phyloP scores from a whole-genome alignment of 2,113 vertebrate species.

The Podocnemis expansa region DNA sequence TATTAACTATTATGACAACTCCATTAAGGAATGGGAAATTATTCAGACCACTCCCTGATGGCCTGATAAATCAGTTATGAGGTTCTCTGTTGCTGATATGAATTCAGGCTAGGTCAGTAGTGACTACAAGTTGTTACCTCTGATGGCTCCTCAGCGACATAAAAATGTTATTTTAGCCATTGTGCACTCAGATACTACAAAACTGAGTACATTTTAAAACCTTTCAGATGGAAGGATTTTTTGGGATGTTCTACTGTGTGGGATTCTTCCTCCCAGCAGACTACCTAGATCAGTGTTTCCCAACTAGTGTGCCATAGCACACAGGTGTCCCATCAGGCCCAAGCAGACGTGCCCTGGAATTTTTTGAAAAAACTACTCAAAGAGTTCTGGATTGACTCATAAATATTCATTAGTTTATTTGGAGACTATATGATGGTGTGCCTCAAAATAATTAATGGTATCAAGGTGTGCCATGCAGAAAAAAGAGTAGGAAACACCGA shows the following conservation, averaged over 20 bases:
- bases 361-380: too few species aligned
- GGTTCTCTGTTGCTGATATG: background rate
- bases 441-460: too few species aligned
- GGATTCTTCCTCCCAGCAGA: background rate
- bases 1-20: background rate
- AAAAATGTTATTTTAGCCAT: background rate
- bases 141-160: fast-evolving
- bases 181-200: fast-evolving
- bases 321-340: too few species aligned
- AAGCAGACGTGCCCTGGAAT: too few species aligned
- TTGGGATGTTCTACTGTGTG: background rate
- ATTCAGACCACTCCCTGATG: background rate
- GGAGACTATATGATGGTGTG: too few species aligned
- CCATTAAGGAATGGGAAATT: background rate
- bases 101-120: background rate
- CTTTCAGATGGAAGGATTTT: background rate
- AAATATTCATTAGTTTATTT: too few species aligned
- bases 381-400: too few species aligned
- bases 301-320: too few species aligned
- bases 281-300: background rate
- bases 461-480: too few species aligned
- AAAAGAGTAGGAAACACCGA: too few species aligned
- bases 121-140: background rate
- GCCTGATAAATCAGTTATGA: background rate
- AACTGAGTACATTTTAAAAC: background rate